Conservation (phyloP, 2,113 vertebrate species). For the Turnix velox region DNA sequence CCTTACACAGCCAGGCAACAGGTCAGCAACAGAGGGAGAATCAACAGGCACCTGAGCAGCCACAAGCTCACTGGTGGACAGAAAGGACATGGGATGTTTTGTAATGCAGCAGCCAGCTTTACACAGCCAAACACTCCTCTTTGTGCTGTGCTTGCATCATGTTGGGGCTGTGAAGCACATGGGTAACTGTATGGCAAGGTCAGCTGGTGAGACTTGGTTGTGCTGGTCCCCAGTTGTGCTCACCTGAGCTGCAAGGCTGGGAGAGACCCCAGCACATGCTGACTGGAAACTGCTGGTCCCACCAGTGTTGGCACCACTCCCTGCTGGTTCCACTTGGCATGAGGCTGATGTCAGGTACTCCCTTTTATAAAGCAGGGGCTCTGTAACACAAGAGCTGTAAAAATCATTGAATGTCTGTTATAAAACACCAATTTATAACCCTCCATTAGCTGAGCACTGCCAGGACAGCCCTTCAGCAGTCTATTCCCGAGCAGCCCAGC, state of each 20-base stretch:
- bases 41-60: neutral
- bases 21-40: neutral
- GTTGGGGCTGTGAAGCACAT: neutral
- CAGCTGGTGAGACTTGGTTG: neutral
- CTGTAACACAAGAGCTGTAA: neutral
- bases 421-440: neutral
- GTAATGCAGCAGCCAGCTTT: neutral
- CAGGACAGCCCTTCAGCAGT: neutral
- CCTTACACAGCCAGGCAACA: neutral
- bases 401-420: neutral
- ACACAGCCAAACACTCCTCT: neutral
- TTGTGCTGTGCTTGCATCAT: neutral
- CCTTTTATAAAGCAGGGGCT: neutral
- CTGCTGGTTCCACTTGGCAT: neutral
- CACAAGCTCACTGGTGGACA: neutral
- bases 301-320: neutral
- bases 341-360: accelerated
- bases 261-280: accelerated
- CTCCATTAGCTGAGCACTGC: neutral
- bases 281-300: neutral
- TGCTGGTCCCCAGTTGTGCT: neutral
- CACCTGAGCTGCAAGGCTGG: neutral
- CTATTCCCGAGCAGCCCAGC: neutral
- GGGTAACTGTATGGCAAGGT: neutral
- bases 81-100: neutral